A percentile compares a stretch with the other conserved stretches of the same genome.
Conservation (phyloP, 1,140 invertebrate genomes). For the Solenopsis invicta region DNA sequence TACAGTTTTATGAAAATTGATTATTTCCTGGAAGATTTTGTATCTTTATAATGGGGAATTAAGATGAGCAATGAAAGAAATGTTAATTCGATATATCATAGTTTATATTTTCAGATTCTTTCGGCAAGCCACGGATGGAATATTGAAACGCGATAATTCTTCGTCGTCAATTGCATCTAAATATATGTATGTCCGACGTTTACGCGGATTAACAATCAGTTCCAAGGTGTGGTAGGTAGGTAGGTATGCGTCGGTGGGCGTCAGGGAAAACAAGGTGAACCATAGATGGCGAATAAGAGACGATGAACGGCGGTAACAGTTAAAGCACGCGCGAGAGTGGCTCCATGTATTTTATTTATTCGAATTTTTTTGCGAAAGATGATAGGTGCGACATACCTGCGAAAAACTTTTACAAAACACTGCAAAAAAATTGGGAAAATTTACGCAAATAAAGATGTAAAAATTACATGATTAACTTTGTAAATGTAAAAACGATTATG, state of each 20-base stretch:
- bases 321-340: neutral
- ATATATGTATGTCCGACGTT: constrained; percentile 34
- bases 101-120: neutral
- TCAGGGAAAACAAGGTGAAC: neutral
- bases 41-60: neutral
- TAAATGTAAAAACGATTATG: no score
- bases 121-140: neutral
- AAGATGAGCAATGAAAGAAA: neutral
- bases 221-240: constrained; percentile 66
- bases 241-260: constrained; percentile 59
- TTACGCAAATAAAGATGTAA: no score
- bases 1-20: neutral
- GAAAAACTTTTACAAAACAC: neutral
- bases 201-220: constrained; percentile 65
- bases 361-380: neutral
- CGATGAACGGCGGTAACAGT: constrained; percentile 49
- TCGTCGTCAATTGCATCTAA: constrained; percentile 50
- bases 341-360: neutral
- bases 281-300: constrained; percentile 32
- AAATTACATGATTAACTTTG: no score
- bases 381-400: neutral
- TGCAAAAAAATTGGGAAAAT: no score
- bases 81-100: neutral
- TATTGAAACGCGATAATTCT: neutral
- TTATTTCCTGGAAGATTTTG: neutral